phyloP scores from a whole-genome alignment of 2,113 vertebrate genomes.

The Perca fluviatilis region DNA sequence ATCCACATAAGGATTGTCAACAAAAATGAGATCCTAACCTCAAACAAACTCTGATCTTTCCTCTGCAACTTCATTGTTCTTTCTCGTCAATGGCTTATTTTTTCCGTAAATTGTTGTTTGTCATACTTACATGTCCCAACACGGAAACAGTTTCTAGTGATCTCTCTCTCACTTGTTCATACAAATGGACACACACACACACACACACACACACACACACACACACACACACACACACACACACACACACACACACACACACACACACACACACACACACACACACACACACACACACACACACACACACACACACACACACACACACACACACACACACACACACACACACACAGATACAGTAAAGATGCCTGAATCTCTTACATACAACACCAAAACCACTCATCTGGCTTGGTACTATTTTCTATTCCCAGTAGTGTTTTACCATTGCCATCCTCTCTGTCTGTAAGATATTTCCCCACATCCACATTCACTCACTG shows the following conservation, averaged over 20 bases:
- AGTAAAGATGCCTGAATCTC: background rate
- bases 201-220: background rate
- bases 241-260: background rate
- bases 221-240: background rate
- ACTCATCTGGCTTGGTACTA: background rate
- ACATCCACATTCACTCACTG: background rate
- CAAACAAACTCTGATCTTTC: constrained; percentile 38
- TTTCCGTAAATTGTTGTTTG: background rate
- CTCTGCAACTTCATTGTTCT: background rate
- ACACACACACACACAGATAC: background rate
- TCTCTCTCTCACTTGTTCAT: background rate
- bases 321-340: background rate
- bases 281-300: background rate
- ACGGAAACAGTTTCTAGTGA: background rate
- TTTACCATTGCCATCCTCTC: background rate
- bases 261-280: background rate
- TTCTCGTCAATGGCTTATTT: background rate
- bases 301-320: background rate
- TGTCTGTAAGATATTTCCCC: background rate
- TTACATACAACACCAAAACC: constrained; percentile 1
- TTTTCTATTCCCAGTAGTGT: background rate
- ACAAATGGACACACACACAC: background rate
- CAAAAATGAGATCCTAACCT: constrained; percentile 39
- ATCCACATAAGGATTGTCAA: constrained; percentile 54
- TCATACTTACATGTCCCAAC: background rate